phyloP scores from a whole-genome alignment of 2,113 vertebrate species.

The Lagopus leucura region DNA sequence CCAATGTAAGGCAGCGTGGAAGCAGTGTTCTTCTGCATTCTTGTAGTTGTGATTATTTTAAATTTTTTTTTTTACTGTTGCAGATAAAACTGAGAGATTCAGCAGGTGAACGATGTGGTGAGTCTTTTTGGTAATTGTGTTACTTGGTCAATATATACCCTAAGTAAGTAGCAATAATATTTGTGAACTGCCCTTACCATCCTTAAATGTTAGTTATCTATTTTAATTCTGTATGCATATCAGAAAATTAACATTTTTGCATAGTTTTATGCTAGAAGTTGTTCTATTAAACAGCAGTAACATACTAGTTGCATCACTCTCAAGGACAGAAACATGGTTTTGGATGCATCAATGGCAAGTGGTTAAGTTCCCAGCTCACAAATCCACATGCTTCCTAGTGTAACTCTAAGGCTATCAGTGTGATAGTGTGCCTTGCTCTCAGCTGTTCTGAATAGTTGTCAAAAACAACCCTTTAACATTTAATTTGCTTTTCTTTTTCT shows the following conservation, averaged over 20 bases:
- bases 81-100: background rate
- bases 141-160: background rate
- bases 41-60: background rate
- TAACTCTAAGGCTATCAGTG: background rate
- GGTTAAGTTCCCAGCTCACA: background rate
- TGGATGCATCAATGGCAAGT: background rate
- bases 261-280: background rate
- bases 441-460: background rate
- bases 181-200: background rate
- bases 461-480: background rate
- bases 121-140: background rate
- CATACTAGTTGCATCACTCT: background rate
- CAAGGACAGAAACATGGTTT: background rate
- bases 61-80: background rate
- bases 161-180: background rate
- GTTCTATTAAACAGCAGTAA: background rate
- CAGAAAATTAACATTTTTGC: background rate
- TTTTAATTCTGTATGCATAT: background rate
- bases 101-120: background rate
- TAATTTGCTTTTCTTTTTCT: background rate
- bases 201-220: background rate
- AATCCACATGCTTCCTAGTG: background rate
- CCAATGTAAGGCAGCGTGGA: background rate
- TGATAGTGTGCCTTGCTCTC: background rate
- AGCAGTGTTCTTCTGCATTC: background rate